Base-by-base conservation (phyloP, 2,113 vertebrate genomes). In the Aix galericulata region DNA sequence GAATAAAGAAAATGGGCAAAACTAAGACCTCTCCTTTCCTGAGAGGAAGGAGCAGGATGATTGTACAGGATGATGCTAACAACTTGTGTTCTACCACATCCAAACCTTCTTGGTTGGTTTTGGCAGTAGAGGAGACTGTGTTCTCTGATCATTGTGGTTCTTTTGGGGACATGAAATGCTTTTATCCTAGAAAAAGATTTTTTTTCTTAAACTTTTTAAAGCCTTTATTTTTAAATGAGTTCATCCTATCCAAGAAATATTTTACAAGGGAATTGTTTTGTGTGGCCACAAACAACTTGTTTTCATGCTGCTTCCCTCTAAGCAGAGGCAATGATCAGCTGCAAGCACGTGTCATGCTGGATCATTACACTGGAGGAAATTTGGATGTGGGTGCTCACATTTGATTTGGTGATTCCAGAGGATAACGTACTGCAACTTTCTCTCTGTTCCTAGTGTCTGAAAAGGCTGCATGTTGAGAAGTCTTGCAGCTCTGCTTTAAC, bases 401-500 rank as follows among this genome's bases (percentile, higher is more conserved):
- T 44, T 82, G 80, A 82, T 42, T 66, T 81, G 20, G 10, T 79
- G 10, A n/a, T 88, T 88, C 38, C 52, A 67, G 46, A 84, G 40
- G 29, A n/a, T 62, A 72, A 67, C 9, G 7, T 34, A 29, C 32
- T 34, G 18, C 88, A 59, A 71, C 71, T 80, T 78, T 78, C 23
- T 78, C 80, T 89, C n/a, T 88, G 8, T 78, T 96, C 69, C 17
- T 66, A 97, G 96, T 74, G 93, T 81, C 29, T 95, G 82, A 97
- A 97, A 91, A 94, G 91, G 76, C 87, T 91, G 13, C 95, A 94
- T 50, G 69, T 94, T 58, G 95, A 97, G 48, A 92, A 80, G 50
- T 46, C 88, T 82, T 63, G 63, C 50, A 60, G 80, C 31, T 64
- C 92, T 48, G 22, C 25, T 40, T 3, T 48, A 62, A 64, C 13